phyloP scores from a whole-genome alignment of 1,140 invertebrate genomes.

The Wiebesia pumilae region DNA sequence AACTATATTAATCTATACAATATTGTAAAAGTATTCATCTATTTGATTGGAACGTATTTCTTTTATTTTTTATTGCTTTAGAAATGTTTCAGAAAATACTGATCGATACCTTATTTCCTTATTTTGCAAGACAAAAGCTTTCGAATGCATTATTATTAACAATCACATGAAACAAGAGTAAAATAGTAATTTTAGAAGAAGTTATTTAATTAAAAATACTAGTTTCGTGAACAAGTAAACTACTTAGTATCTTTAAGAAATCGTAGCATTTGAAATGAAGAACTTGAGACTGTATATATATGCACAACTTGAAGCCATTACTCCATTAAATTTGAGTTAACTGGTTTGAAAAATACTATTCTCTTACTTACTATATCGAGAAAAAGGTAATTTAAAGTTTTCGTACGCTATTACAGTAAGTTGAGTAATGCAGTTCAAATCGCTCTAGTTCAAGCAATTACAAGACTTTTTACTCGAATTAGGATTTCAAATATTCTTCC shows the following conservation, averaged over 20 bases:
- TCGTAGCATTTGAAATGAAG: neutral
- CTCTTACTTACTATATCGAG: neutral
- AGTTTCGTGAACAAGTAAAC: neutral
- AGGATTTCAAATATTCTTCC: neutral
- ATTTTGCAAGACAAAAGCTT: too few species aligned
- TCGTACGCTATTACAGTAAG: neutral
- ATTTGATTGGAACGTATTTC: too few species aligned
- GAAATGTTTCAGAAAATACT: too few species aligned
- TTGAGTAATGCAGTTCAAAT: neutral
- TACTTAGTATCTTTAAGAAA: neutral
- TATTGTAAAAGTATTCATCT: too few species aligned
- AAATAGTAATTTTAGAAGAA: neutral
- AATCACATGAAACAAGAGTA: too few species aligned
- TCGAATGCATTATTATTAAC: too few species aligned
- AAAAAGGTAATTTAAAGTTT: conserved; percentile 1
- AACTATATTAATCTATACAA: too few species aligned
- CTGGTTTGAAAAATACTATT: neutral
- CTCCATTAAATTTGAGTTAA: neutral
- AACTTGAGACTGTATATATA: neutral
- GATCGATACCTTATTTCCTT: too few species aligned
- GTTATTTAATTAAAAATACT: neutral
- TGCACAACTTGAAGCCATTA: neutral
- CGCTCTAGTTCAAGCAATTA: neutral
- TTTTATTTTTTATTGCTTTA: too few species aligned
- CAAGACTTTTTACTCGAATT: neutral